Evolutionary conservation across 2,113 vertebrate genomes (phyloP).

Genomic region (Perca fluviatilis): DNA sequence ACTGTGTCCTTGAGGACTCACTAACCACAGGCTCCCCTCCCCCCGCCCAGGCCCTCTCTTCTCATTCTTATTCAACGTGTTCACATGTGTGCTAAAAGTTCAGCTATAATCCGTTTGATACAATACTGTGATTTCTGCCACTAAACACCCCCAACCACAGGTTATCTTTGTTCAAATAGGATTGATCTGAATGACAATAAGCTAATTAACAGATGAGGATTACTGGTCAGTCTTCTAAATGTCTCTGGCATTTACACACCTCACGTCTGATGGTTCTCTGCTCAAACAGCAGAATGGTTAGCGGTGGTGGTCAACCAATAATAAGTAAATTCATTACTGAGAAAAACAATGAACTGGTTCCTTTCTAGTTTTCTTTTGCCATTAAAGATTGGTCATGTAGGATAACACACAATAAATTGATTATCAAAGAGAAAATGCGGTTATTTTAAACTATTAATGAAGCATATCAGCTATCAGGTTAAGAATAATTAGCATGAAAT

Average conservation of each 20-base stretch:
- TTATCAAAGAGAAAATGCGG: too few species aligned
- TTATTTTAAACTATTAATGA: too few species aligned
- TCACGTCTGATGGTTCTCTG: not conserved
- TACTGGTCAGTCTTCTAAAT: not conserved
- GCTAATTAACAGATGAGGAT: not conserved
- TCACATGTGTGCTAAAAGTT: slow-evolving; percentile 31
- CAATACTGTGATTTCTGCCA: not conserved
- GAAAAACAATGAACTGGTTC: too few species aligned
- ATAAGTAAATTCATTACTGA: too few species aligned
- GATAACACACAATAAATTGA: too few species aligned
- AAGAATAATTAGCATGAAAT: too few species aligned
- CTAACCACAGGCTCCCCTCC: slow-evolving; percentile 47
- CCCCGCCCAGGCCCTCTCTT: slow-evolving; percentile 10
- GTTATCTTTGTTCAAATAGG: slow-evolving; percentile 8
- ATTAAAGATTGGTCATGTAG: too few species aligned
- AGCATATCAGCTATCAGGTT: too few species aligned
- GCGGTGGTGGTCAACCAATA: not conserved
- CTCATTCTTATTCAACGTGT: slow-evolving; percentile 52
- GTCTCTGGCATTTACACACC: not conserved
- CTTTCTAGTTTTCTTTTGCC: too few species aligned
- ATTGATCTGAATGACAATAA: not conserved
- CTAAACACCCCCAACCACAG: not conserved
- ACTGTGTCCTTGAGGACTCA: slow-evolving; percentile 79
- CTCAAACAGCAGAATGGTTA: not conserved
- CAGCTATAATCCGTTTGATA: slow-evolving; percentile 1